Evolutionary conservation across 2,888 invertebrate genomes (phyloP), one percentile per base, ranked within the genome.

Genomic region (Clepsis dumicolana): DNA sequence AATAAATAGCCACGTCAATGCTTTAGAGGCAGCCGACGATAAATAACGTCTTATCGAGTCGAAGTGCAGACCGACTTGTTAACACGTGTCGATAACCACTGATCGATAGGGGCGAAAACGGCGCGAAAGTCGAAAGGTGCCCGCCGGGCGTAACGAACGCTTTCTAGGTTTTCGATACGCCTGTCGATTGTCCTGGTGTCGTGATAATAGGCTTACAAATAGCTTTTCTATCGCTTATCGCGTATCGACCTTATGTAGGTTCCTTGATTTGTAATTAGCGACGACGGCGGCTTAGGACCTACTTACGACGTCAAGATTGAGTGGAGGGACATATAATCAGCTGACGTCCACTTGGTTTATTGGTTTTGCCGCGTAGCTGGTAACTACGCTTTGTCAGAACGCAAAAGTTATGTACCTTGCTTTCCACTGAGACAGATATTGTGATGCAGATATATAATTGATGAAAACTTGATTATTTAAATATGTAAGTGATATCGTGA

Each of bases 31-130:
- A 63, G 71, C 21, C 53, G 69, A 59, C 73, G 75, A 80, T 80
- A 87, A 86, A 87, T 84, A 81, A 84, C 72, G 62, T 60, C 76
- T 84, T 86, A 85, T 85, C 84, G 76, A 75, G 71, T 71, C 77
- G 77, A 72, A 75, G 81, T 77, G 78, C 75, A 79, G 75, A 74
- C 77, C 82, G 78, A 77, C 82, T 81, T 86, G 88, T 87, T 85
- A 86, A 88, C 88, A 88, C 84, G 83, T 83, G 85, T 86, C 83
- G 84, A 82, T 84, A 83, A 77, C 74, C 72, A 65, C 71, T 83
- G 85, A 85, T 84, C 82, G 84, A 83, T 83, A 76, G 79, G 76
- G 76, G 72, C 72, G 74, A 70, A 70, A 66, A 71, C 63, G 59
- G 64, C 69, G 71, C 70, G 64, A 74, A 72, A 73, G 68, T 71